Conservation (phyloP, 2,797 vertebrate genomes). For the Basileuterus tristriatus region DNA sequence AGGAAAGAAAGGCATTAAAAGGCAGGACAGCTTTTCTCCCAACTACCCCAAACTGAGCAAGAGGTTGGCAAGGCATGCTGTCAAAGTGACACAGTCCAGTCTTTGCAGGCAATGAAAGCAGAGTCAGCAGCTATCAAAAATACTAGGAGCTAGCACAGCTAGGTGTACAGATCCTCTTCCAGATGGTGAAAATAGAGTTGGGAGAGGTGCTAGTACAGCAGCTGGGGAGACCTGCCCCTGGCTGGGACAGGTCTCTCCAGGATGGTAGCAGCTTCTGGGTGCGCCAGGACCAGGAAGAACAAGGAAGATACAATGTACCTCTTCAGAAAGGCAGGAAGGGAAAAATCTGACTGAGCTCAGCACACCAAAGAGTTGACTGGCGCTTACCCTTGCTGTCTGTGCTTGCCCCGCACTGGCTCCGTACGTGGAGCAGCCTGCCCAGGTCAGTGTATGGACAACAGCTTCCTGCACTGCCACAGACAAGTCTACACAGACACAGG, state of each 20-base stretch:
- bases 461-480: not conserved
- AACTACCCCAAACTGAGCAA: not conserved
- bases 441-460: rapidly evolving
- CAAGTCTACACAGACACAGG: not conserved
- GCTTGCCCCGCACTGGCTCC: rapidly evolving
- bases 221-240: not conserved
- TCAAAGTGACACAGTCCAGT: rapidly evolving
- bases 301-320: not conserved
- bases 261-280: not conserved
- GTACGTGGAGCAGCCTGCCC: rapidly evolving
- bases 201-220: not conserved
- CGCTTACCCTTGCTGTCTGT: rapidly evolving
- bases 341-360: not conserved
- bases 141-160: not conserved
- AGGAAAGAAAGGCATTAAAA: not conserved
- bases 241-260: not conserved
- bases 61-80: not conserved
- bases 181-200: not conserved
- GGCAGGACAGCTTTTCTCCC: not conserved
- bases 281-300: not conserved
- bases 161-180: not conserved
- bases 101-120: not conserved
- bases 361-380: not conserved
- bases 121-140: not conserved
- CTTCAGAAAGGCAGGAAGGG: not conserved